Evolutionary conservation across 2,888 invertebrate genomes (phyloP).

Genomic region (Hirudinaria manillensis): DNA sequence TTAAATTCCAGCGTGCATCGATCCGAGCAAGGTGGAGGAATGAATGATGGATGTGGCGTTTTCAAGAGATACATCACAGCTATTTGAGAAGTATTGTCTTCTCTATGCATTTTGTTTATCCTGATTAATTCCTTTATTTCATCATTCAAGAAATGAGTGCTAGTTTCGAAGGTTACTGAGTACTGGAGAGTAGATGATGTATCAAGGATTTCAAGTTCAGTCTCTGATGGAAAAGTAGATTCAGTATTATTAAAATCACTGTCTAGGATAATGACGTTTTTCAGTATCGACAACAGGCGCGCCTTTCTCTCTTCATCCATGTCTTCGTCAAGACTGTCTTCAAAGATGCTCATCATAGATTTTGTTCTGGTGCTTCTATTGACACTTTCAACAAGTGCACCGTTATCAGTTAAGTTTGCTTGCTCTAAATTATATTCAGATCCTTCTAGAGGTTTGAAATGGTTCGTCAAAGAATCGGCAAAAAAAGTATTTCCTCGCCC

Average conservation of each 20-base stretch:
- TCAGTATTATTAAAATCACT: neutral
- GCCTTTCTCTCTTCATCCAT: slow-evolving; percentile 1
- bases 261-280: neutral
- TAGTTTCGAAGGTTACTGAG: neutral
- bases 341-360: too few species aligned
- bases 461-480: too few species aligned
- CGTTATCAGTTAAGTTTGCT: too few species aligned
- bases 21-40: slow-evolving; percentile 10
- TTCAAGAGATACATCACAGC: slow-evolving; percentile 24
- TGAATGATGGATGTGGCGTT: slow-evolving; percentile 12
- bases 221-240: neutral
- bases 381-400: too few species aligned
- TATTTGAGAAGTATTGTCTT: slow-evolving; percentile 11
- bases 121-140: slow-evolving; percentile 8
- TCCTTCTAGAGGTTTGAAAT: too few species aligned
- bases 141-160: neutral
- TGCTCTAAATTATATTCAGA: too few species aligned
- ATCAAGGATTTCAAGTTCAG: neutral
- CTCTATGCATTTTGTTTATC: slow-evolving; percentile 9
- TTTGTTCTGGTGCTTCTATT: too few species aligned
- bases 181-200: neutral
- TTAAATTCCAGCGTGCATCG: slow-evolving; percentile 16
- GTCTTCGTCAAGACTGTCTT: neutral
- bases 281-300: neutral
- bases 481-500: too few species aligned